Percentiles rank a stretch among this genome's conserved stretches.
Evolutionary conservation across 2,888 invertebrate genomes (phyloP).

Genomic region (Tyria jacobaeae): DNA sequence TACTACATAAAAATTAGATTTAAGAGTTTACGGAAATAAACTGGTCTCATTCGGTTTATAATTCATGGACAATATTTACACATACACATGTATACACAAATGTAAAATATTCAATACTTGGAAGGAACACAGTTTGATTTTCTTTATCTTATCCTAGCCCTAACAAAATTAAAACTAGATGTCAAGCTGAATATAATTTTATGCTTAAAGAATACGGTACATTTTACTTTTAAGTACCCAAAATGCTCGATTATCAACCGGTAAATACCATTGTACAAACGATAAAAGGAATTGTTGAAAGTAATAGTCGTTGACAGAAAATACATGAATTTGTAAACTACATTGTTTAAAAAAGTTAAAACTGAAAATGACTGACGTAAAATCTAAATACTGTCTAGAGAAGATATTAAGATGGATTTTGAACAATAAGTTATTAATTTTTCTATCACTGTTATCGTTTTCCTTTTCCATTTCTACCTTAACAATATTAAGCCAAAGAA

Average conservation of each 20-base stretch:
- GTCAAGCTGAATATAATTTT: not conserved
- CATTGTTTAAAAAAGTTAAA: not conserved
- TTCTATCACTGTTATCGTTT: not conserved
- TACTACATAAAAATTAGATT: no score
- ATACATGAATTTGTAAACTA: not conserved
- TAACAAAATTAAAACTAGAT: not conserved
- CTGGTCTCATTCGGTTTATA: no score
- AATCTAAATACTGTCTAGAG: not conserved
- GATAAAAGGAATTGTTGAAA: not conserved
- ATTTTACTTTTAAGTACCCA: not conserved
- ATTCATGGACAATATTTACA: not conserved
- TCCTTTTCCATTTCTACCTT: not conserved
- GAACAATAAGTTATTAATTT: not conserved
- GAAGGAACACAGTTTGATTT: not conserved
- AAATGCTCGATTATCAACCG: not conserved
- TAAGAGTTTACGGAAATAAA: no score
- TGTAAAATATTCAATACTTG: not conserved
- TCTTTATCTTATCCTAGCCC: not conserved
- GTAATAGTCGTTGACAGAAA: not conserved
- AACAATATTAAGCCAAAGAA: not conserved
- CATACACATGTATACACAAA: not conserved
- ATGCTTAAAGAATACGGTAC: not conserved
- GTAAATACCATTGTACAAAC: not conserved
- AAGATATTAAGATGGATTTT: not conserved
- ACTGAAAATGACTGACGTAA: not conserved